phyloP scores from a whole-genome alignment of 2,888 invertebrate species.

The Cryptus armator region DNA sequence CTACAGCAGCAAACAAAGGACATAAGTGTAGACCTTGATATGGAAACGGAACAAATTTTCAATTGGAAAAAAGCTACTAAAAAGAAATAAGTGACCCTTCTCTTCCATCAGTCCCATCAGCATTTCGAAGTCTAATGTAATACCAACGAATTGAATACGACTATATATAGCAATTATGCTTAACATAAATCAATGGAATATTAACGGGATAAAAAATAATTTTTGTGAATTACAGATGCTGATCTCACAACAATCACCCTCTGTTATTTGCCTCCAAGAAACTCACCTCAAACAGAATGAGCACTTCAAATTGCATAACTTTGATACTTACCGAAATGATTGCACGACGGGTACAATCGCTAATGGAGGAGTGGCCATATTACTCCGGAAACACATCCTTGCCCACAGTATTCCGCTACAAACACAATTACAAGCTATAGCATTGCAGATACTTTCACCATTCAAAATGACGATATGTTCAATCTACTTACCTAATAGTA shows the following conservation, averaged over 20 bases:
- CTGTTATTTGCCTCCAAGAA: not conserved
- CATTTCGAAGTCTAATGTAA: no score
- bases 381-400: not conserved
- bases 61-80: no score
- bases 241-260: not conserved
- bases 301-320: not conserved
- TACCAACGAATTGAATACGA: no score
- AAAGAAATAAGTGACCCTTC: no score
- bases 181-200: constrained; percentile 3
- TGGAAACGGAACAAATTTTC: no score
- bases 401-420: not conserved
- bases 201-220: not conserved
- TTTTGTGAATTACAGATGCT: not conserved
- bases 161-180: no score
- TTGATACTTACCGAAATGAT: not conserved
- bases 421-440: not conserved
- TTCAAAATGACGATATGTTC: not conserved
- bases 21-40: no score
- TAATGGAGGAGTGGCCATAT: not conserved
- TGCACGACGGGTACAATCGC: not conserved
- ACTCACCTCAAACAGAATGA: not conserved
- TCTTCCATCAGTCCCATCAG: no score
- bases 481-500: not conserved
- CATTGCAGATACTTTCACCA: not conserved
- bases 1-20: no score